Evolutionary conservation across 2,888 invertebrate species (phyloP).

Genomic region (Synergus japonicus): DNA sequence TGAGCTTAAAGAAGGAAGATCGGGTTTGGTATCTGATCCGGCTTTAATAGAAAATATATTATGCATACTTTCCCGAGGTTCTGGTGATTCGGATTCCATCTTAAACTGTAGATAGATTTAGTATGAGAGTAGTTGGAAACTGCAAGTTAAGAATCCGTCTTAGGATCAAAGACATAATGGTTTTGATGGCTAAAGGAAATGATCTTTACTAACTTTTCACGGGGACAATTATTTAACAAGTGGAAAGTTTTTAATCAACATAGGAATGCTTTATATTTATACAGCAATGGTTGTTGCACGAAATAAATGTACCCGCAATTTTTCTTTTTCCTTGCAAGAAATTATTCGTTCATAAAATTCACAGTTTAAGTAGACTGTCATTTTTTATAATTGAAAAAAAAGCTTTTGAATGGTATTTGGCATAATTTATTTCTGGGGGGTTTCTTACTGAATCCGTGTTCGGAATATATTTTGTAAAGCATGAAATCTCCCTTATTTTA

Average conservation of each 20-base stretch:
- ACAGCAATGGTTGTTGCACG: slow-evolving; percentile 13
- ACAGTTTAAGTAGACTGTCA: neutral
- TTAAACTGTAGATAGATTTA: neutral
- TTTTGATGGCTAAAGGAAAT: no score
- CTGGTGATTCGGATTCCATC: no score
- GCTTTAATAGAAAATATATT: neutral
- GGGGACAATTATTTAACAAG: neutral
- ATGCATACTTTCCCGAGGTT: neutral
- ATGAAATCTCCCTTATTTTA: neutral
- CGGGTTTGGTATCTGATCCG: neutral
- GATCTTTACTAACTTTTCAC: neutral
- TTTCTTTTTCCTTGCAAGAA: neutral
- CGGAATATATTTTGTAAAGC: neutral
- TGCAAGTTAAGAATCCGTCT: no score
- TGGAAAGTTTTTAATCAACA: neutral
- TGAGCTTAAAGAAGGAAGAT: neutral
- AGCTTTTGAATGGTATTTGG: neutral
- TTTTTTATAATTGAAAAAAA: neutral
- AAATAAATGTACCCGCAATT: slow-evolving; percentile 5
- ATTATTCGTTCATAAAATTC: neutral
- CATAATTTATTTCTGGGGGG: neutral
- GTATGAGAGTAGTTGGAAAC: no score
- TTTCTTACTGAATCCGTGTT: no score
- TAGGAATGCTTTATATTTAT: slow-evolving; percentile 4
- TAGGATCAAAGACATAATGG: no score